Evolutionary conservation across 1,140 invertebrate genomes (phyloP).

Genomic region (Calliopsis andreniformis): DNA sequence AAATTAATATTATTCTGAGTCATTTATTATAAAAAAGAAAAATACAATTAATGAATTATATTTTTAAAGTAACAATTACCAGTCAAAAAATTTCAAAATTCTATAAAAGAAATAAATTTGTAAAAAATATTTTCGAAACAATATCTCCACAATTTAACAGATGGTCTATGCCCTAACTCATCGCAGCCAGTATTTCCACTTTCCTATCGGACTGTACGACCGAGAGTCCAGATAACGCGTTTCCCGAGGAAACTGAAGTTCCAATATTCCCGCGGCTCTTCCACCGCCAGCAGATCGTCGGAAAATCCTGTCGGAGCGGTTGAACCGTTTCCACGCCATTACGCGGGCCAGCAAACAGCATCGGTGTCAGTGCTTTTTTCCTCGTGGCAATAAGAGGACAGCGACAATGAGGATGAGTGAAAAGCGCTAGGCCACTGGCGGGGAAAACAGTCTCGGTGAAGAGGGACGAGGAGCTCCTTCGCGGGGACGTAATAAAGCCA

Average conservation of each 20-base stretch:
- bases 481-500: slow-evolving; percentile 64
- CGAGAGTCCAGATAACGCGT: background rate
- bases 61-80: no score
- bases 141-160: no score
- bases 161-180: no score
- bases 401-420: slow-evolving; percentile 43
- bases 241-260: no score
- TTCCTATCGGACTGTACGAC: no score
- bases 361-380: background rate
- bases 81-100: no score
- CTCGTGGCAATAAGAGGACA: slow-evolving; percentile 19
- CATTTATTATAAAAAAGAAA: no score
- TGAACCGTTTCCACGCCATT: slow-evolving; percentile 16
- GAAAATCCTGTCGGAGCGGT: slow-evolving; percentile 18
- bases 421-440: slow-evolving; percentile 15
- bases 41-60: no score
- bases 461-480: background rate
- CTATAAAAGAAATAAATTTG: no score
- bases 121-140: no score
- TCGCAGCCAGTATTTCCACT: no score
- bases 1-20: no score
- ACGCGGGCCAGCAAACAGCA: background rate
- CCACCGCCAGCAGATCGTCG: background rate
- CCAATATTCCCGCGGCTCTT: background rate
- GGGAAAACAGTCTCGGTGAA: background rate